Conservation (phyloP, 2,113 vertebrate genomes). For the Thermophis baileyi region DNA sequence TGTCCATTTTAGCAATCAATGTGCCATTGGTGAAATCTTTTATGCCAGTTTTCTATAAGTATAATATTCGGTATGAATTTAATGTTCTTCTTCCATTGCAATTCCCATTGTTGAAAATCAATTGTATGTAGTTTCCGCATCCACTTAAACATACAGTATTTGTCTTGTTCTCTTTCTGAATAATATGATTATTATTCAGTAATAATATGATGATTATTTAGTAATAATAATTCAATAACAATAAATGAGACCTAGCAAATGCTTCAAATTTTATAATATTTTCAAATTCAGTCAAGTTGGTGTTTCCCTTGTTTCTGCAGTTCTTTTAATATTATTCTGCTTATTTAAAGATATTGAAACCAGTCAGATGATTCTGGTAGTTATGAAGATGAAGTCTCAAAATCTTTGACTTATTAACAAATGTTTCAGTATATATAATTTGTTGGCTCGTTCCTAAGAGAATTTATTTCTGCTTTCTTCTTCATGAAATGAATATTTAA, state of each 20-base stretch:
- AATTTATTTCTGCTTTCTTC: not conserved
- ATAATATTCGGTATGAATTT: not conserved
- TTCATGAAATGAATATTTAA: not conserved
- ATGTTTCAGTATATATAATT: not conserved
- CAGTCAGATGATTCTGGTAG: not conserved
- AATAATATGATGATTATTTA: no score
- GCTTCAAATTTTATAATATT: not conserved
- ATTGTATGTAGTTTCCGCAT: not conserved
- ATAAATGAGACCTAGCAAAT: not conserved
- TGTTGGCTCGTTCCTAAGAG: not conserved
- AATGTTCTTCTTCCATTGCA: not conserved
- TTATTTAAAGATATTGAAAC: not conserved
- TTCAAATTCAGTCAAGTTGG: not conserved
- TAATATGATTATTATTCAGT: not conserved
- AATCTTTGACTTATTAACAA: not conserved
- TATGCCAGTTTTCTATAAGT: not conserved
- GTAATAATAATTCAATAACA: not conserved
- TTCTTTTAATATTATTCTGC: not conserved
- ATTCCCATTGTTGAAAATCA: not conserved
- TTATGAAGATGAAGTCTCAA: not conserved
- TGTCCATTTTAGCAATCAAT: not conserved
- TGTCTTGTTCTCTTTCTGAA: not conserved
- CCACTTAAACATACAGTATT: not conserved
- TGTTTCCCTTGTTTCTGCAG: not conserved
- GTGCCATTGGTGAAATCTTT: not conserved